phyloP scores from a whole-genome alignment of 2,888 invertebrate species.

The Hirudinaria manillensis region DNA sequence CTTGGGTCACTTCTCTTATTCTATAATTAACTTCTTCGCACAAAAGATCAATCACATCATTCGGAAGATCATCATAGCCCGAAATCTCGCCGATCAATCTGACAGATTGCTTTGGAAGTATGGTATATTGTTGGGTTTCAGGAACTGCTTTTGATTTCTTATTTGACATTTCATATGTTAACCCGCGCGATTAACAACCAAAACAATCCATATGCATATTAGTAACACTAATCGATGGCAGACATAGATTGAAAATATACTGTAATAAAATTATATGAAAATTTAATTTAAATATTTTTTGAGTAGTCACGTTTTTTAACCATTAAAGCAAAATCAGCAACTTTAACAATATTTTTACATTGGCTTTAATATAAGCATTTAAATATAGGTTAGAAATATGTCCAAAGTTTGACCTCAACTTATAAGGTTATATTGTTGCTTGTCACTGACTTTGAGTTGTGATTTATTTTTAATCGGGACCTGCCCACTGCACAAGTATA shows the following conservation, averaged over 20 bases:
- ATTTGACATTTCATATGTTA: too few relatives aligned
- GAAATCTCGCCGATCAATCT: slow-evolving; percentile 7
- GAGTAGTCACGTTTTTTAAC: background rate
- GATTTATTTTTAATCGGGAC: too few relatives aligned
- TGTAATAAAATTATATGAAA: too few relatives aligned
- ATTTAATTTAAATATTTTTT: background rate
- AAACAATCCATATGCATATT: too few relatives aligned
- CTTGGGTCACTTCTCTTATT: slow-evolving; percentile 15
- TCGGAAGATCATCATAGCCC: slow-evolving; percentile 3
- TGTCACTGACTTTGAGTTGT: too few relatives aligned
- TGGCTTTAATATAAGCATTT: background rate
- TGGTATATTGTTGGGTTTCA: slow-evolving; percentile 8
- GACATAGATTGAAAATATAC: too few relatives aligned
- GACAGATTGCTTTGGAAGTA: slow-evolving; percentile 14
- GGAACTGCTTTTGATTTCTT: background rate
- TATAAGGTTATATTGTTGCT: too few relatives aligned
- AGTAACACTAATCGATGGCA: too few relatives aligned
- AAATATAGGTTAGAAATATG: too few relatives aligned
- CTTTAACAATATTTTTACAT: background rate
- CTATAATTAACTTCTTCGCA: slow-evolving; percentile 22
- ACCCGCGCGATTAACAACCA: too few relatives aligned
- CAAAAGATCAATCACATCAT: slow-evolving; percentile 21
- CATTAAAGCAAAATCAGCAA: background rate
- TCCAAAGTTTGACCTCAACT: too few relatives aligned
- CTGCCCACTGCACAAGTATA: too few relatives aligned